Conservation (phyloP, 1,140 invertebrate genomes). For the Drosophila littoralis region DNA sequence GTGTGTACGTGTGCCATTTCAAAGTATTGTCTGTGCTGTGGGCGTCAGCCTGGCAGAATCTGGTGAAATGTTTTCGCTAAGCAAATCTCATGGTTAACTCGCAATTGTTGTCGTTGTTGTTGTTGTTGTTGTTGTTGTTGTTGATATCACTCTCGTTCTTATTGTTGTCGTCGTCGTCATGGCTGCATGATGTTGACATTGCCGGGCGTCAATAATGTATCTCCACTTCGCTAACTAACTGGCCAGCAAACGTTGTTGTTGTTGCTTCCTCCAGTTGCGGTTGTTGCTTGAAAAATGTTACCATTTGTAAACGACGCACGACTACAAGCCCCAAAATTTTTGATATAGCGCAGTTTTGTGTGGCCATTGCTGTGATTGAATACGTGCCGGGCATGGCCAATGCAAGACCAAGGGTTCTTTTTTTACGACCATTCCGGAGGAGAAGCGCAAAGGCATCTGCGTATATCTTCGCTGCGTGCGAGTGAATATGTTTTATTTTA, state of each 20-base stretch:
- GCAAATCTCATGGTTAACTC: constrained; percentile 73
- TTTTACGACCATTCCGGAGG: constrained; percentile 47
- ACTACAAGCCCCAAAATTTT: constrained; percentile 63
- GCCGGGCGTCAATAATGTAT: constrained; percentile 74
- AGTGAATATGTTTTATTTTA: constrained; percentile 40
- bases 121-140: constrained; percentile 38
- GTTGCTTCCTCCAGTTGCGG: constrained; percentile 14
- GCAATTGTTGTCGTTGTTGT: constrained; percentile 30
- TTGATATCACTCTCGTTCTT: constrained; percentile 21
- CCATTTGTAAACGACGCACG: constrained; percentile 77
- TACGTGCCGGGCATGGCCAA: constrained; percentile 69
- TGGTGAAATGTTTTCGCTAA: constrained; percentile 76
- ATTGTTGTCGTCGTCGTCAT: constrained; percentile 66
- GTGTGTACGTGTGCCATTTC: constrained; percentile 5
- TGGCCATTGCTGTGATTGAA: constrained; percentile 81
- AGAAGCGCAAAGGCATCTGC: background rate
- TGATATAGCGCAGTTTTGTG: constrained; percentile 81
- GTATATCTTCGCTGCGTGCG: background rate
- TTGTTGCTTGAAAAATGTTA: constrained; percentile 43
- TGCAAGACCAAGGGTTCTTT: constrained; percentile 59
- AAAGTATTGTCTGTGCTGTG: constrained; percentile 42
- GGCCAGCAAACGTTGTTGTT: constrained; percentile 30
- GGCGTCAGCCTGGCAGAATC: constrained; percentile 50
- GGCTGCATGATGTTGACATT: constrained; percentile 79
- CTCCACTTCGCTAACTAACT: constrained; percentile 62